Percentiles rank a stretch among this genome's conserved stretches.
Evolutionary conservation across 2,113 vertebrate species (phyloP).

Genomic region (Rhea americana): DNA sequence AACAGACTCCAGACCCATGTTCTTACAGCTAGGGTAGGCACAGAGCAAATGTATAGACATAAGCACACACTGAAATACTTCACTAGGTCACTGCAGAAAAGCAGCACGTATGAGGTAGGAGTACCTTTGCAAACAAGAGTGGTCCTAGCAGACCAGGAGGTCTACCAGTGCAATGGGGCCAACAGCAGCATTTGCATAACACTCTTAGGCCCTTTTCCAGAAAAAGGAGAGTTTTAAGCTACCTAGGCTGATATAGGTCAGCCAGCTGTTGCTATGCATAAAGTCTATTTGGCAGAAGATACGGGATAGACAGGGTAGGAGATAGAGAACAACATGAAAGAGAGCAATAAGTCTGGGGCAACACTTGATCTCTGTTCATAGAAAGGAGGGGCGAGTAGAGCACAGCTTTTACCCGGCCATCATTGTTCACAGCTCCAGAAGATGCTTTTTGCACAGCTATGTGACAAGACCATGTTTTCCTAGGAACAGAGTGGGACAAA

Average conservation of each 20-base stretch:
- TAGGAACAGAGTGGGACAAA: neutral
- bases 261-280: neutral
- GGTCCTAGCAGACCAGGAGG: neutral
- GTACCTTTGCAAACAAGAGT: neutral
- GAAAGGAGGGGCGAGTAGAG: neutral
- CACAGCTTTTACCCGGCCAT: neutral
- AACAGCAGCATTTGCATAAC: neutral
- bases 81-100: neutral
- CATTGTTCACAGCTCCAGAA: neutral
- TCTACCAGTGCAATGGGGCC: neutral
- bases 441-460: neutral
- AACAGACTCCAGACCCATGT: neutral
- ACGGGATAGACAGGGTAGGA: neutral
- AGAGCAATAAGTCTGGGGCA: neutral
- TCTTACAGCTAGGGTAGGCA: neutral
- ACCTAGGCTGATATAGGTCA: neutral
- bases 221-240: neutral
- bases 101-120: neutral
- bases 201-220: neutral
- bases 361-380: neutral
- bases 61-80: neutral
- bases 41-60: neutral
- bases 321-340: neutral
- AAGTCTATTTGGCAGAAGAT: neutral
- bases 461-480: neutral